Conservation (phyloP, 2,888 invertebrate species). For the Marronus borbonicus region DNA sequence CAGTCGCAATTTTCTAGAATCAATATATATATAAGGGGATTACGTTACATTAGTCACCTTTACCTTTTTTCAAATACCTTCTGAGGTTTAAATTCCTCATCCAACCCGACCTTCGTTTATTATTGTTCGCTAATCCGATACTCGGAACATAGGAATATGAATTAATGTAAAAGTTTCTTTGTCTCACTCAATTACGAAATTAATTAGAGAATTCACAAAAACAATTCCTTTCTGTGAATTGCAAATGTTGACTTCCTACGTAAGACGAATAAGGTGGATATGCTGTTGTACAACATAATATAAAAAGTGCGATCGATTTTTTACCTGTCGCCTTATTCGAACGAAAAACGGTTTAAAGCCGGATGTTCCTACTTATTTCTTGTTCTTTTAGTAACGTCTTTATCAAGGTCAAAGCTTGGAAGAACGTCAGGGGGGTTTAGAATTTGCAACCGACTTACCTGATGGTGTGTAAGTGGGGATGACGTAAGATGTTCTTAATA, state of each 20-base stretch:
- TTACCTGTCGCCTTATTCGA: constrained; percentile 8
- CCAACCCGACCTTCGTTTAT: not conserved
- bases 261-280: not conserved
- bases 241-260: too few relatives aligned
- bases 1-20: constrained; percentile 2
- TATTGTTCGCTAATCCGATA: not conserved
- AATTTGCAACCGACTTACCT: constrained; percentile 23
- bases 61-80: not conserved
- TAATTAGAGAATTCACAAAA: not conserved
- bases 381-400: constrained; percentile 29
- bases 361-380: constrained; percentile 32
- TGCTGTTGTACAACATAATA: not conserved
- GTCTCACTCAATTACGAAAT: not conserved
- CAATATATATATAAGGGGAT: not conserved
- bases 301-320: not conserved
- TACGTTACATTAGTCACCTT: constrained; percentile 4
- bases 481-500: not conserved
- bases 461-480: not conserved
- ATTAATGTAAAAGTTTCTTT: not conserved
- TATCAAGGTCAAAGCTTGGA: constrained; percentile 20
- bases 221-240: too few relatives aligned
- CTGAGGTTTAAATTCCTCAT: not conserved
- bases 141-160: not conserved
- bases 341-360: constrained; percentile 31
- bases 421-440: constrained; percentile 34